A percentile compares a stretch with the other conserved stretches of the same genome.
phyloP scores from a whole-genome alignment of 2,888 invertebrate species.

The Eudasyphora cyanicolor region DNA sequence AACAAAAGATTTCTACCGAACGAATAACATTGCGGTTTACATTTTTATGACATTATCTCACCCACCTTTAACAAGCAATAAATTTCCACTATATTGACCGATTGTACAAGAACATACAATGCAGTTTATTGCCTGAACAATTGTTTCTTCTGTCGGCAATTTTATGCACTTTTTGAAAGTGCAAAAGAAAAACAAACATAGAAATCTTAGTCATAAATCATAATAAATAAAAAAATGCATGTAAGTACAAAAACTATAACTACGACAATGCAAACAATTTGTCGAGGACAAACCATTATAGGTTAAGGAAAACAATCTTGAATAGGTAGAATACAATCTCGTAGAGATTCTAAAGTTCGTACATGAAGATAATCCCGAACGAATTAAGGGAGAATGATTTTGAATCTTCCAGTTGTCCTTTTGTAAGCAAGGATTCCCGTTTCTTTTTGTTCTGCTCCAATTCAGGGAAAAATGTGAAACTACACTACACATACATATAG shows the following conservation, averaged over 20 bases:
- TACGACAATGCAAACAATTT: not conserved
- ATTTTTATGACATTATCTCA: not conserved
- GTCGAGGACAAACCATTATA: not conserved
- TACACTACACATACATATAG: not conserved
- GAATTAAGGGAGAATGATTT: no score
- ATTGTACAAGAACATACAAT: conserved; percentile 36
- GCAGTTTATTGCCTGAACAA: not conserved
- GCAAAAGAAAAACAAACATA: not conserved
- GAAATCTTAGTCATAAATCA: conserved; percentile 14
- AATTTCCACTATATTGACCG: conserved; percentile 24
- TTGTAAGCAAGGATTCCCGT: no score
- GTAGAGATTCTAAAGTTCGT: no score
- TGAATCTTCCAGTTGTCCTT: no score
- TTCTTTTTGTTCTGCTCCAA: no score
- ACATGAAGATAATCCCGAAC: no score
- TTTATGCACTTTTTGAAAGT: conserved; percentile 1
- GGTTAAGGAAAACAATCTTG: no score
- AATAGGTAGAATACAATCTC: no score
- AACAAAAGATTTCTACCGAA: not conserved
- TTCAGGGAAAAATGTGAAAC: no score
- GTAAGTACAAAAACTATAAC: not conserved
- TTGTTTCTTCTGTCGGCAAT: conserved; percentile 15
- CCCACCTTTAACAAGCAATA: not conserved
- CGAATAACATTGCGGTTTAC: no score
- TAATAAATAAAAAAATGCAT: not conserved